phyloP scores from a whole-genome alignment of 2,888 invertebrate species.

The Strigamia crassipes region DNA sequence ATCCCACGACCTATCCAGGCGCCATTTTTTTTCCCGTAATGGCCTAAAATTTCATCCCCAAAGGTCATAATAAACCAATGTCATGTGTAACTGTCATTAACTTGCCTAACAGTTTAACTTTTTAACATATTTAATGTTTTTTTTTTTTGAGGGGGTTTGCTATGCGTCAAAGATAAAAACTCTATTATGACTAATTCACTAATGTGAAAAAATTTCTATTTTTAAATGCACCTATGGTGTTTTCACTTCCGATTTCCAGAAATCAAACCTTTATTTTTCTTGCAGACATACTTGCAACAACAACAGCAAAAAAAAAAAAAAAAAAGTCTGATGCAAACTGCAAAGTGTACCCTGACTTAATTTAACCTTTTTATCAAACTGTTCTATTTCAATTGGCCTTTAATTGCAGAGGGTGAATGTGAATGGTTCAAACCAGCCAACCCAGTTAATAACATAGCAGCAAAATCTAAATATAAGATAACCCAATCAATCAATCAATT shows the following conservation, averaged over 20 bases:
- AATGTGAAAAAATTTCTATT: too few species aligned
- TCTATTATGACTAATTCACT: too few species aligned
- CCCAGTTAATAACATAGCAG: background rate
- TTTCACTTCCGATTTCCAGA: too few species aligned
- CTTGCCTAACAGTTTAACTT: too few species aligned
- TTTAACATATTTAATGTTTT: too few species aligned
- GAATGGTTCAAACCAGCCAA: background rate
- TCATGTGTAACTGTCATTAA: background rate
- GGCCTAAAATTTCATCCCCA: background rate
- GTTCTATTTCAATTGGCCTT: conserved; percentile 30
- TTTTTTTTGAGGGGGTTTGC: too few species aligned
- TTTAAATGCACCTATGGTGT: too few species aligned
- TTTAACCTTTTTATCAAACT: background rate
- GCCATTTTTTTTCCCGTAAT: background rate
- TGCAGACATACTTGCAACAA: too few species aligned
- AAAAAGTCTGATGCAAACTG: background rate
- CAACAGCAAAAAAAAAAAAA: too few species aligned
- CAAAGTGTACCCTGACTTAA: background rate
- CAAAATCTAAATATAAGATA: background rate
- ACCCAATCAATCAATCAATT: background rate
- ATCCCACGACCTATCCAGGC: background rate
- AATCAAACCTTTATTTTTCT: too few species aligned
- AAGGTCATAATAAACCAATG: background rate
- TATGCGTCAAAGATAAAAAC: too few species aligned
- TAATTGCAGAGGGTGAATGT: background rate